Conservation (phyloP, 2,797 vertebrate genomes). For the Glossophaga mutica region DNA sequence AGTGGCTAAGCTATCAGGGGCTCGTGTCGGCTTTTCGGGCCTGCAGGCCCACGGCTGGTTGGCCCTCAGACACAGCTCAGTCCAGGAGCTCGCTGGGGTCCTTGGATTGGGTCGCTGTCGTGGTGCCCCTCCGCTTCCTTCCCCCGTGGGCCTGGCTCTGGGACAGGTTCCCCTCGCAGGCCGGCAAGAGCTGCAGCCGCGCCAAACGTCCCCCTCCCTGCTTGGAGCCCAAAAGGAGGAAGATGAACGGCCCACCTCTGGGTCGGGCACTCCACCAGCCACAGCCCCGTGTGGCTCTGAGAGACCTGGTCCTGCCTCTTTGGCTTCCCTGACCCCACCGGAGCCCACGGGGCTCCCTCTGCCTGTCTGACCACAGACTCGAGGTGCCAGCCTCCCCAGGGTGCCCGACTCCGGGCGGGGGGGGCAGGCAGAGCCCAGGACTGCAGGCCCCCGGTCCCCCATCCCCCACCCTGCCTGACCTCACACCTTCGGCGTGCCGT, state of each 20-base stretch:
- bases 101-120: not conserved
- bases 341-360: not conserved
- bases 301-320: not conserved
- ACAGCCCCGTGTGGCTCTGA: not conserved
- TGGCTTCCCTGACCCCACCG: not conserved
- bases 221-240: not conserved
- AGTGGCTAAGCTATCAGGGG: not conserved
- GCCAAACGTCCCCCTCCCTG: not conserved
- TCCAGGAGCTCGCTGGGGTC: not conserved
- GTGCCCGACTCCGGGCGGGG: accelerated
- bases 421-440: not conserved
- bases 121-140: not conserved
- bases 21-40: not conserved
- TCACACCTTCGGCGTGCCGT: too few relatives aligned
- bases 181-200: not conserved
- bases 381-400: accelerated
- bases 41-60: not conserved
- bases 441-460: accelerated
- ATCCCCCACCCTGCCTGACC: too few relatives aligned
- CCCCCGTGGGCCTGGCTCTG: not conserved
- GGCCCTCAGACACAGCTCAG: not conserved
- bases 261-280: not conserved
- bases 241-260: not conserved
- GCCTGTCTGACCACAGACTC: not conserved
- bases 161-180: not conserved